A percentile compares a stretch with the other conserved stretches of the same genome.
Evolutionary conservation across 2,888 invertebrate genomes (phyloP).

Genomic region (Agriopis leucophaearia): DNA sequence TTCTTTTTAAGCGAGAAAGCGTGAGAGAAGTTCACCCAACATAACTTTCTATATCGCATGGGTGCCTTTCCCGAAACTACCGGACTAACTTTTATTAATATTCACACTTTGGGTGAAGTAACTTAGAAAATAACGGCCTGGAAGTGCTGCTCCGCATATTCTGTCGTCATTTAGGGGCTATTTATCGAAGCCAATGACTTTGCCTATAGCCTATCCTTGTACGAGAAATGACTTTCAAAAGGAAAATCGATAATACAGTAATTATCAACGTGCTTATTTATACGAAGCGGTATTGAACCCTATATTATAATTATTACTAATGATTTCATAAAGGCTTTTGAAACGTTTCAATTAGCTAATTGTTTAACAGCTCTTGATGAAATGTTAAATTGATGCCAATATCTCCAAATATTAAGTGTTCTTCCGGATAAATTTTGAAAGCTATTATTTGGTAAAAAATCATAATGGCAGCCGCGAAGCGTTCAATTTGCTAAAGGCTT

Average conservation of each 20-base stretch:
- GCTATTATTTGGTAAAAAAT: slow-evolving; percentile 19
- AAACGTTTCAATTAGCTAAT: background rate
- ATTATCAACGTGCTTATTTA: background rate
- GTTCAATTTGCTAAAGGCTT: slow-evolving; percentile 23
- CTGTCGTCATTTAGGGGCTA: slow-evolving; percentile 3
- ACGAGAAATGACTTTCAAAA: background rate
- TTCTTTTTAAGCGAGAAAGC: slow-evolving; percentile 15
- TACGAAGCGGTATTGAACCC: background rate
- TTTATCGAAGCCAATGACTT: slow-evolving; percentile 19
- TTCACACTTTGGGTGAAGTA: slow-evolving; percentile 33
- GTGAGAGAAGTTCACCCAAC: slow-evolving; percentile 6
- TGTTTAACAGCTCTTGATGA: background rate
- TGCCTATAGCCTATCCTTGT: background rate
- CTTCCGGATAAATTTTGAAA: slow-evolving; percentile 16
- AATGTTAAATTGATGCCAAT: slow-evolving; percentile 4
- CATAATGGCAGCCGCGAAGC: slow-evolving; percentile 25
- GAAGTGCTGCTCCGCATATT: slow-evolving; percentile 22
- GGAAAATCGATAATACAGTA: slow-evolving; percentile 5
- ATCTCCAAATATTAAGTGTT: slow-evolving; percentile 6
- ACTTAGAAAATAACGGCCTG: slow-evolving; percentile 26
- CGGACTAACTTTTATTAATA: slow-evolving; percentile 35
- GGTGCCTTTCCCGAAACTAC: slow-evolving; percentile 26
- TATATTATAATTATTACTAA: background rate
- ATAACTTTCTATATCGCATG: slow-evolving; percentile 28
- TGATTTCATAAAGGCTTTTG: background rate